These are phyloP conservation scores for Altica lythri DNA, from an alignment of 2,888 invertebrate genomes.

Conservation along the genomic window DNA sequence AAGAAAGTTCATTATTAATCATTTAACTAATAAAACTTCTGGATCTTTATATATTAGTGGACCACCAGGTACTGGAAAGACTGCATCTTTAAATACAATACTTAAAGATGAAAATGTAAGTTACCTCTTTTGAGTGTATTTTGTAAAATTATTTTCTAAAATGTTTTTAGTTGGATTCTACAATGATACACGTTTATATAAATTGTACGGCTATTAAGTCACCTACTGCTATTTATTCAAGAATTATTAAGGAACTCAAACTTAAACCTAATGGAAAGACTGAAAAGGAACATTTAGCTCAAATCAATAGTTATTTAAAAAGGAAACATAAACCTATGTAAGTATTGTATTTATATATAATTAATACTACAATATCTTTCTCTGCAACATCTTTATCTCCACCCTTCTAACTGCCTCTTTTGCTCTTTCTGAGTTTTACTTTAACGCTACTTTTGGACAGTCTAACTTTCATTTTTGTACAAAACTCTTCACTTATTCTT, in stretches of 20 bases:
- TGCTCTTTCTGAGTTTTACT: too few relatives aligned
- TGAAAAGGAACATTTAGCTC: constrained; percentile 68
- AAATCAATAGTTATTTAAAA: constrained; percentile 72
- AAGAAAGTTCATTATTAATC: constrained; percentile 68
- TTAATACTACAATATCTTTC: neutral
- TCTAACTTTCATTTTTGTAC: too few relatives aligned
- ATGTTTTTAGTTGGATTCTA: constrained; percentile 57
- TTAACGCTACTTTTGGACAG: too few relatives aligned
- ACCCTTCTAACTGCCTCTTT: neutral
- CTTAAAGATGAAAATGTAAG: constrained; percentile 68
- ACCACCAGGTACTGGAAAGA: constrained; percentile 97
- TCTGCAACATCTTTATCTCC: neutral
- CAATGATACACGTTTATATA: constrained; percentile 70
- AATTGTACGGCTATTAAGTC: constrained; percentile 91
- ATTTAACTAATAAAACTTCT: constrained; percentile 68
- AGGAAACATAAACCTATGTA: constrained; percentile 74
- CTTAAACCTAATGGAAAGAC: constrained; percentile 63
- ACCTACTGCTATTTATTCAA: constrained; percentile 78
- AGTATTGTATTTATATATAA: constrained; percentile 50
- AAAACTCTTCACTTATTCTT: too few relatives aligned
- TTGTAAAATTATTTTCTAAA: neutral
- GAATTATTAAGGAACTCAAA: constrained; percentile 75
- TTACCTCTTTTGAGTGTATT: neutral
- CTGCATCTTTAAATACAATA: constrained; percentile 81
- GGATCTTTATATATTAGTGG: constrained; percentile 93